phyloP scores from a whole-genome alignment of 2,113 vertebrate genomes.

The Pica pica region DNA sequence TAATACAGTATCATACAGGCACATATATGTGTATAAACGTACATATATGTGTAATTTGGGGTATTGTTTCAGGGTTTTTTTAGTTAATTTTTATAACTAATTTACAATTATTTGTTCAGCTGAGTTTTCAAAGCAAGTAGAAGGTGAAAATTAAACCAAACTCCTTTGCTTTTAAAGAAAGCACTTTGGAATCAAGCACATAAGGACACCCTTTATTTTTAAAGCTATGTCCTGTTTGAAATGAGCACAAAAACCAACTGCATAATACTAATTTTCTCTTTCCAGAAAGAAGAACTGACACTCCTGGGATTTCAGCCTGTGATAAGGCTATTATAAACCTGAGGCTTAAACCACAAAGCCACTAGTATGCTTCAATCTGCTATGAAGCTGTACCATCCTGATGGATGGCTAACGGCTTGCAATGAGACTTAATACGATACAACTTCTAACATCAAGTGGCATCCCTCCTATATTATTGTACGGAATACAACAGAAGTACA shows the following conservation, averaged over 20 bases:
- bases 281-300: not conserved
- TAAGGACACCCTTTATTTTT: not conserved
- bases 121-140: not conserved
- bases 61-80: not conserved
- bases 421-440: not conserved
- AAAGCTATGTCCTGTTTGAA: not conserved
- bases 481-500: not conserved
- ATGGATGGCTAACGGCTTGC: not conserved
- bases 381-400: not conserved
- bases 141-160: not conserved
- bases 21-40: not conserved
- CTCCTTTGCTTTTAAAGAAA: not conserved
- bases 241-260: not conserved
- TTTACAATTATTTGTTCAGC: not conserved
- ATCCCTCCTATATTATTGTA: fast-evolving
- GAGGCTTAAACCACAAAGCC: not conserved
- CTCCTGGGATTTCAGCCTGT: not conserved
- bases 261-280: not conserved
- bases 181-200: not conserved
- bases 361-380: not conserved
- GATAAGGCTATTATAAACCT: not conserved
- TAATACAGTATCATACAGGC: not conserved
- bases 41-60: not conserved
- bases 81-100: not conserved
- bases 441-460: not conserved